Evolutionary conservation across 2,888 invertebrate species (phyloP).

Genomic region (Amblyjoppa proteus): DNA sequence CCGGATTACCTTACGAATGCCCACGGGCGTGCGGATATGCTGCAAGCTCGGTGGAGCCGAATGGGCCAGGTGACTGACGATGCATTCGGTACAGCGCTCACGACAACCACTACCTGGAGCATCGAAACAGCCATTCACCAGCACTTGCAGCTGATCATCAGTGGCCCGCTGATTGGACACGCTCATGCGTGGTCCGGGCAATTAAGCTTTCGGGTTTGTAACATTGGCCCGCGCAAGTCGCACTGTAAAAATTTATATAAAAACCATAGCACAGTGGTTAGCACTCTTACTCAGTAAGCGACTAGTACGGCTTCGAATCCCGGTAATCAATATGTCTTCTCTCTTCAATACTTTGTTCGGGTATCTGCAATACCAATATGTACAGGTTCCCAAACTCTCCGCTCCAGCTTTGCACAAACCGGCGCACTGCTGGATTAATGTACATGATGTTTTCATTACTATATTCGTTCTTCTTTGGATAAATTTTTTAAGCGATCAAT

Average conservation of each 20-base stretch:
- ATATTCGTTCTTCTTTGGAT: too few species aligned
- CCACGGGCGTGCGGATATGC: constrained; percentile 57
- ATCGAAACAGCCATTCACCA: constrained; percentile 31
- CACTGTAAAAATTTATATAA: constrained; percentile 6
- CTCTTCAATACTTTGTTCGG: too few species aligned
- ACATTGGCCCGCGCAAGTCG: constrained; percentile 36
- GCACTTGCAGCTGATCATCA: constrained; percentile 66
- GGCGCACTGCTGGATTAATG: too few species aligned
- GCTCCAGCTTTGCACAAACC: too few species aligned
- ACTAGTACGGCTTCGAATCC: too few species aligned
- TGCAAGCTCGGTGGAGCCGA: constrained; percentile 50
- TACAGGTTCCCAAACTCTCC: too few species aligned
- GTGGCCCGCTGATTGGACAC: constrained; percentile 72
- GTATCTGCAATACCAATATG: too few species aligned
- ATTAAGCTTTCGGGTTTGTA: constrained; percentile 70
- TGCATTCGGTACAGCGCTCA: constrained; percentile 11
- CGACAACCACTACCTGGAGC: constrained; percentile 37
- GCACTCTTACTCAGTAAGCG: too few species aligned
- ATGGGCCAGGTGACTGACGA: constrained; percentile 34
- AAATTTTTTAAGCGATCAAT: too few species aligned
- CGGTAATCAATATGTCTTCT: too few species aligned
- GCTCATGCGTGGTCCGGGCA: constrained; percentile 69
- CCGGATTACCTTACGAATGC: constrained; percentile 60
- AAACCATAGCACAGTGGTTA: too few species aligned
- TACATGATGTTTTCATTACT: too few species aligned